Percentiles rank a stretch among this genome's conserved stretches.
Evolutionary conservation across 2,888 invertebrate genomes (phyloP).

Genomic region (Tillus elongatus): DNA sequence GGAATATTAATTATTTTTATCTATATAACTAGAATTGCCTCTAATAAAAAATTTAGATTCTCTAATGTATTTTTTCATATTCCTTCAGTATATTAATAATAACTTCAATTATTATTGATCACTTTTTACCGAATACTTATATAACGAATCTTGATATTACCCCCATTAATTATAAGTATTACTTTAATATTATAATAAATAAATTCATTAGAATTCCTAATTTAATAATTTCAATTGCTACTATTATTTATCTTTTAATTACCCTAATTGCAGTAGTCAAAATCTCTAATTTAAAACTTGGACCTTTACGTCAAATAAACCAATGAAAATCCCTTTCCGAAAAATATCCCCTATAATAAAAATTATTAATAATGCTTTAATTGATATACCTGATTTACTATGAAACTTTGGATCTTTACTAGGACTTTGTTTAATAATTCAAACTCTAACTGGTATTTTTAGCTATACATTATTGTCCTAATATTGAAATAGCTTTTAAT

Average conservation of each 20-base stretch:
- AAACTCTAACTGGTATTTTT: conserved; percentile 61
- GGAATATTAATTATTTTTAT: conserved; percentile 57
- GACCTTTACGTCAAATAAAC: conserved; percentile 44
- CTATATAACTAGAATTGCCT: conserved; percentile 54
- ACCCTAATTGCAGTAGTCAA: no score
- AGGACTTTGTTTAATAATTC: no score
- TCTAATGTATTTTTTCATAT: conserved; percentile 23
- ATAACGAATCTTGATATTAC: conserved; percentile 32
- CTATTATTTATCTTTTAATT: no score
- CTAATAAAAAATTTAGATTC: no score
- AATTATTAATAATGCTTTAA: conserved; percentile 51
- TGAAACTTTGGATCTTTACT: no score
- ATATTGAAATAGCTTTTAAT: no score
- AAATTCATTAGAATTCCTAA: conserved; percentile 21
- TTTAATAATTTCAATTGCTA: no score
- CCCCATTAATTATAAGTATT: conserved; percentile 20
- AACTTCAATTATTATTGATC: conserved; percentile 32
- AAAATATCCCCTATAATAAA: no score
- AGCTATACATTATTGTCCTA: no score
- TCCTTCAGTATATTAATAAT: conserved; percentile 31
- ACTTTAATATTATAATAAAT: no score
- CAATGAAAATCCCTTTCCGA: conserved; percentile 46
- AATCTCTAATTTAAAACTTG: no score
- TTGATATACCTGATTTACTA: conserved; percentile 54
- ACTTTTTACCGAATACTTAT: conserved; percentile 23